Base-by-base conservation (phyloP, 2,888 invertebrate genomes). In the Acrobasis suavella region DNA sequence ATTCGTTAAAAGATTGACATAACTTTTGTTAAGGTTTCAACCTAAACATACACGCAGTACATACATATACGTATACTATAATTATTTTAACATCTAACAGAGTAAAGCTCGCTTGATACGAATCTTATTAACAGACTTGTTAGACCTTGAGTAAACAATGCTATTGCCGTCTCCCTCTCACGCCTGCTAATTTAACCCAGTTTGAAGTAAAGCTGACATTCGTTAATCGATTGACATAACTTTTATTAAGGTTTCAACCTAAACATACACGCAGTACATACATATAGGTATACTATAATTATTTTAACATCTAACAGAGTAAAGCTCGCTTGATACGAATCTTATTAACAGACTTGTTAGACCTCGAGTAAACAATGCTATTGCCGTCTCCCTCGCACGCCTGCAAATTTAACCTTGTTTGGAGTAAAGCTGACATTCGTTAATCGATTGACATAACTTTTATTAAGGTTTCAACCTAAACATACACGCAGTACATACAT, bases 271-370 rank as follows among this genome's bases (percentile, higher is more conserved):
- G n/a, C n/a, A n/a, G n/a, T n/a, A n/a, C n/a, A n/a, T n/a, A n/a
- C n/a, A n/a, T n/a, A n/a, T n/a, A n/a, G n/a, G n/a, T n/a, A n/a
- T n/a, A n/a, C n/a, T n/a, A n/a, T n/a, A n/a, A n/a, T n/a, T n/a
- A n/a, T n/a, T n/a, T n/a, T n/a, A n/a, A n/a, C n/a, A n/a, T n/a
- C n/a, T n/a, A n/a, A n/a, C n/a, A n/a, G n/a, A n/a, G n/a, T n/a
- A 22, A 22, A 22, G 22, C 22, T 3, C 22, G 22, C 22, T 22
- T 22, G 22, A 22, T 22, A 22, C 22, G 50, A 32, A 68, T 67
- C 71, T 74, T 75, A 73, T 71, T 70, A 74, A 72, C 73, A 69
- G 74, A 76, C 73, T 73, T 75, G 73, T 70, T 69, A 72, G 72
- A 72, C 68, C 75, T 65, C 7, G 32, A 64, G 76, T 69, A 74